phyloP scores from a whole-genome alignment of 2,113 vertebrate species.

The Heliornis fulica region DNA sequence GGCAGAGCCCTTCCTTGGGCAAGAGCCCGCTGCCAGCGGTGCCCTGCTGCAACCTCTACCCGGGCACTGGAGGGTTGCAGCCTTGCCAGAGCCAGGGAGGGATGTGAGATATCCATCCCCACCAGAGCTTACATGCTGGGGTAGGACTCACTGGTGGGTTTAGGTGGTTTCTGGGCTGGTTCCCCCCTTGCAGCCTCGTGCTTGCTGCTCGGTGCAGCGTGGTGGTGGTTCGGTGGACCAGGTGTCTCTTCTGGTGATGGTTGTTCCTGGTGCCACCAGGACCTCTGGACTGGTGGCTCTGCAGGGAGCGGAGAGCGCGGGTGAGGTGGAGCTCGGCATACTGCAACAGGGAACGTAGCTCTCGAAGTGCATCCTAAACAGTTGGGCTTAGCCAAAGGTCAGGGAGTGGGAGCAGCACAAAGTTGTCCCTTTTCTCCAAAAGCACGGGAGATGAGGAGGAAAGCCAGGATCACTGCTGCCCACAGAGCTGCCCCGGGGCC shows the following conservation, averaged over 20 bases:
- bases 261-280: neutral
- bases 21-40: neutral
- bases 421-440: neutral
- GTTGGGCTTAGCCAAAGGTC: neutral
- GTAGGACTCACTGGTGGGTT: neutral
- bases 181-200: neutral
- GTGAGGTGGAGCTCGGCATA: neutral
- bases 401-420: neutral
- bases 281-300: neutral
- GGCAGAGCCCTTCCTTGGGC: neutral
- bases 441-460: neutral
- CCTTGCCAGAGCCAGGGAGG: neutral
- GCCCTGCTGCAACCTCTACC: neutral
- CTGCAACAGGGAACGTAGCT: neutral
- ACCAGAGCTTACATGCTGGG: neutral
- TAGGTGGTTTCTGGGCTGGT: neutral
- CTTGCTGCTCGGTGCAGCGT: neutral
- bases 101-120: neutral
- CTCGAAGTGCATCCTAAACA: neutral
- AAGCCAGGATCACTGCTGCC: neutral
- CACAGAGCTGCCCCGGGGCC: accelerated
- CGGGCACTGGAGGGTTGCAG: accelerated
- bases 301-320: too few species aligned
- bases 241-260: neutral
- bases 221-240: accelerated